phyloP scores from a whole-genome alignment of 2,888 invertebrate genomes.

The Nymphalis c-album region DNA sequence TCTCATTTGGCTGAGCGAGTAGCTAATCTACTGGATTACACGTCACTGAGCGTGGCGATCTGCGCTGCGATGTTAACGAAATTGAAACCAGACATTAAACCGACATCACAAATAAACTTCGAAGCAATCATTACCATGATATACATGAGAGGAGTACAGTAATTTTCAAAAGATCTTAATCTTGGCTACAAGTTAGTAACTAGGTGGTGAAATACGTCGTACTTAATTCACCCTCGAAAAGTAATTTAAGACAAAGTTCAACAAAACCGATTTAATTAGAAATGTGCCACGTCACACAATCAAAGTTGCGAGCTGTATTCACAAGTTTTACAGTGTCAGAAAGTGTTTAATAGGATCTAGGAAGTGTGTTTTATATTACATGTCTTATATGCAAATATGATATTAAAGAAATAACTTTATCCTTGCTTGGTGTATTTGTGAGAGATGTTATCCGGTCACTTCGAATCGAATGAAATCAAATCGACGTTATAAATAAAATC shows the following conservation, averaged over 20 bases:
- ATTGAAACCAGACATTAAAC: too few species aligned
- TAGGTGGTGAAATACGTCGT: slow-evolving; percentile 2
- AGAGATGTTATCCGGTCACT: too few species aligned
- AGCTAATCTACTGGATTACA: too few species aligned
- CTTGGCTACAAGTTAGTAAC: slow-evolving; percentile 13
- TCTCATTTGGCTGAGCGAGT: too few species aligned
- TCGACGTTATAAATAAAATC: too few species aligned
- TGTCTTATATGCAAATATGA: too few species aligned
- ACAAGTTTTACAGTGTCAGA: slow-evolving; percentile 7
- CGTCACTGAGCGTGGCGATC: too few species aligned
- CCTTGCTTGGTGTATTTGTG: too few species aligned
- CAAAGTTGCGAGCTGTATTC: slow-evolving; percentile 24
- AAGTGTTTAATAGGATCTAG: slow-evolving; percentile 8
- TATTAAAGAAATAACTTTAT: too few species aligned
- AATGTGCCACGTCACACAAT: slow-evolving; percentile 30
- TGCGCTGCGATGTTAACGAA: too few species aligned
- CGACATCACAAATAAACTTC: too few species aligned
- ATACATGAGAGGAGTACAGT: neutral
- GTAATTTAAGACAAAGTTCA: slow-evolving; percentile 23
- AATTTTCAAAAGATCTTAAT: neutral
- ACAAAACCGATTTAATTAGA: slow-evolving; percentile 31
- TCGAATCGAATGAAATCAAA: too few species aligned
- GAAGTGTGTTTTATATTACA: neutral
- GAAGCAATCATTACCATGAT: neutral
- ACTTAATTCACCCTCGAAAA: slow-evolving; percentile 8